phyloP scores from a whole-genome alignment of 1,140 invertebrate species.

The Sminthurides bifidus region DNA sequence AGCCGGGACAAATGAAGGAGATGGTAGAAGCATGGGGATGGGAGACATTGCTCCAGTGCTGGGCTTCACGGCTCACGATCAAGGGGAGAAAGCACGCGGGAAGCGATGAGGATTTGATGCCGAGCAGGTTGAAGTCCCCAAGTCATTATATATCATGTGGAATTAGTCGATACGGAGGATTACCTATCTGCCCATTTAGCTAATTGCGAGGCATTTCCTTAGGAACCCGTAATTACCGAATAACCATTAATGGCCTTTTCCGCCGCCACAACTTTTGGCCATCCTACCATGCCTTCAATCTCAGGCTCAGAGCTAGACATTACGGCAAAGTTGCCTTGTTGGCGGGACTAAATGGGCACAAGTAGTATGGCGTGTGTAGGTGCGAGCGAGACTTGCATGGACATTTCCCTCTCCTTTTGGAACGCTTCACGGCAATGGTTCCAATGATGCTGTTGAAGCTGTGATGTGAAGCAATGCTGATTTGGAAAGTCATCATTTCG shows the following conservation, averaged over 20 bases:
- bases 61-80: no score
- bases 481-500: no score
- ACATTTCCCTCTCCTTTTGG: background rate
- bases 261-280: conserved; percentile 15
- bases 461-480: no score
- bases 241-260: conserved; percentile 26
- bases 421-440: background rate
- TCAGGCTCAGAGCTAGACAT: background rate
- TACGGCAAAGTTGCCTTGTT: background rate
- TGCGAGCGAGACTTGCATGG: background rate
- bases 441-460: no score
- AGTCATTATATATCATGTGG: conserved; percentile 29
- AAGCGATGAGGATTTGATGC: no score
- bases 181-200: conserved; percentile 30
- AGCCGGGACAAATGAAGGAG: no score
- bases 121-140: conserved; percentile 18
- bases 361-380: background rate
- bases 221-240: conserved; percentile 25
- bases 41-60: no score
- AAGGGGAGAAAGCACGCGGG: no score
- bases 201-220: conserved; percentile 31
- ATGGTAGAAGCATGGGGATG: no score
- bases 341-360: background rate
- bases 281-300: background rate
- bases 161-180: conserved; percentile 31